phyloP scores from a whole-genome alignment of 1,140 invertebrate species.

The Orchestia grillus region DNA sequence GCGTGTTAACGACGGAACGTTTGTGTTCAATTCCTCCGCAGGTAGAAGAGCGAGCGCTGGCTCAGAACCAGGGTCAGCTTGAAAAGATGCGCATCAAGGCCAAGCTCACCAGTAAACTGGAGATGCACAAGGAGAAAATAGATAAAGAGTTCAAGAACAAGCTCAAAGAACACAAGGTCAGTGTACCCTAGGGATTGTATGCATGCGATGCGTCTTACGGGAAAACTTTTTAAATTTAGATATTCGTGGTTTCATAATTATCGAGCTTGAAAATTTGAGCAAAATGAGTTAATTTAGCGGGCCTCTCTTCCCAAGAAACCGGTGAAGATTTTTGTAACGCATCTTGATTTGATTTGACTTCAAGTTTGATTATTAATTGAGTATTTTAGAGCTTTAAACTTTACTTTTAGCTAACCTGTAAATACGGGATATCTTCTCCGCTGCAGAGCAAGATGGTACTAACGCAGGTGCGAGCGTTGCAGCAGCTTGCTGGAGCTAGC shows the following conservation, averaged over 20 bases:
- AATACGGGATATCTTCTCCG: not conserved
- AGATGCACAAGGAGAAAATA: slow-evolving; percentile 80
- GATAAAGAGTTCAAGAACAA: slow-evolving; percentile 81
- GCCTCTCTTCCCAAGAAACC: too few species aligned
- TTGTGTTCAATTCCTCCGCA: slow-evolving; percentile 21
- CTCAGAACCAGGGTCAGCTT: slow-evolving; percentile 79
- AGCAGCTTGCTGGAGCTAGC: slow-evolving; percentile 58
- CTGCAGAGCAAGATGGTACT: slow-evolving; percentile 63
- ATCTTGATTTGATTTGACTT: not conserved
- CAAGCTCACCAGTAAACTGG: slow-evolving; percentile 61
- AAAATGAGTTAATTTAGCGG: not conserved
- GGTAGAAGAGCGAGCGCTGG: slow-evolving; percentile 68
- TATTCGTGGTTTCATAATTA: not conserved
- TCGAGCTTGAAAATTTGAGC: not conserved
- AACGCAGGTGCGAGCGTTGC: slow-evolving; percentile 62
- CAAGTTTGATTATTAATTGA: not conserved
- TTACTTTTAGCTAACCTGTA: too few species aligned
- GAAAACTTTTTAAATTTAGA: not conserved
- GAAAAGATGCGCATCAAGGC: slow-evolving; percentile 78
- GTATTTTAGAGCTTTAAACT: too few species aligned
- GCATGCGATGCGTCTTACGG: not conserved
- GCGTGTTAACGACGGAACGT: not conserved
- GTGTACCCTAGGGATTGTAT: not conserved
- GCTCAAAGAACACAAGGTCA: slow-evolving; percentile 78
- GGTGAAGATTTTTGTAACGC: not conserved